Base-by-base conservation (phyloP, 1,140 invertebrate genomes). In the Galleria mellonella region DNA sequence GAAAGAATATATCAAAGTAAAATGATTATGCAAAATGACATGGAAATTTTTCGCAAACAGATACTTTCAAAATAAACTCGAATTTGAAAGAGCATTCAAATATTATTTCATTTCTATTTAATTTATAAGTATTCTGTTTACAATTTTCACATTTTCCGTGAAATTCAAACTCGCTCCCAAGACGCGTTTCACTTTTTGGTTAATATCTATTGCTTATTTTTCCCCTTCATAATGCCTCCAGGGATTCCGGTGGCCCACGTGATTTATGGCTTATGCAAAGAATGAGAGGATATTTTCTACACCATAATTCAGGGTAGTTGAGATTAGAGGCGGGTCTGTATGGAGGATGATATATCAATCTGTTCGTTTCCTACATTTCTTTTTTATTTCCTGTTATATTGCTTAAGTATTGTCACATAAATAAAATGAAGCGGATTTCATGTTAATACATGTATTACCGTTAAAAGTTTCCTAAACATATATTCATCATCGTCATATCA, bases 231-330 rank as follows among this genome's bases (percentile, higher is more conserved):
- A 74, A 76, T 69, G 62, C 63, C 73, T 54, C 63, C 36, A 54
- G 72, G 72, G 70, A 72, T 73, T 77, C 71, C 62, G 60, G 64
- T 72, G 57, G 59, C 60, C 61, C 57, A 51, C 53, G 62, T 79
- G 78, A 83, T 83, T 83, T 79, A 83, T 77, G 51, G 57, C 64
- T 72, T 79, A 82, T 82, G 77, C 77, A 82, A 75, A 79, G 72
- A 78, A 78, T 68, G 68, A 73, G 73, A 77, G 64, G 73, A 77
- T 82, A 79, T 79, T 77, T 82, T 77, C 77, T 77, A 68, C 75
- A 77, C 70, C 73, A 79, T 83, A 83, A 83, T 79, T 79, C 78
- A 79, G 62, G 70, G 60, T 72, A 72, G 68, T 83, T 76, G 73
- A 79, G 78, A 83, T 83, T 83, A 76, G 64, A 76, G 61, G 55